Evolutionary conservation across 2,888 invertebrate genomes (phyloP), one percentile per base, ranked within the genome.

Genomic region (Microctonus aethiopoides): DNA sequence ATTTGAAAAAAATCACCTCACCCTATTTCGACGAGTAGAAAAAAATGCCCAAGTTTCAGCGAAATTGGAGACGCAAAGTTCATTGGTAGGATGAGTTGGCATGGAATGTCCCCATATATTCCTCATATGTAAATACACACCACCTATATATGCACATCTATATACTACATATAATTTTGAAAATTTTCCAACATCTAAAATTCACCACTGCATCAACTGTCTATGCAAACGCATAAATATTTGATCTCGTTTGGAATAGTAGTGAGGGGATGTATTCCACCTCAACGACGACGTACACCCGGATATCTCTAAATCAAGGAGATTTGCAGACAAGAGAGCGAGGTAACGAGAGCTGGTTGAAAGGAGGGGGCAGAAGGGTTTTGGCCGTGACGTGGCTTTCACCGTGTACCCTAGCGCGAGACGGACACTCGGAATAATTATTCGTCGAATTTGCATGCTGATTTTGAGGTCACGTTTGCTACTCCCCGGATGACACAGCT

Each of bases 371-470:
- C 67, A 60, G 63, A 67, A 66, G 65, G 65, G 56, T 63, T 32
- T 61, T 46, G 52, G 73, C 51, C 34, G 20, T 68, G 69, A 73
- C 68, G 67, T 61, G 70, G 71, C 57, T 71, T 64, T 71, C 68
- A 56, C 67, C 72, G 70, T 62, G 64, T 68, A 66, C 72, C 75
- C 63, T 54, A 62, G 66, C 68, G 71, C 75, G 75, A 74, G 76
- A 77, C 79, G 75, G 78, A 75, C 82, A 80, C 79, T 78, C 79
- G 78, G 83, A 84, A 84, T 84, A 84, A 85, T 84, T 84, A 83
- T 82, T 81, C 82, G 74, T 62, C 73, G 76, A 82, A 84, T 85
- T 82, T 83, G 82, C 84, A 84, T 84, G 78, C 79, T 82, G 81
- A 84, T 85, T 85, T 84, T 80, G 84, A 81, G 85, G 82, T 83